phyloP scores from a whole-genome alignment of 2,113 vertebrate genomes.

The Synchiropus splendidus region DNA sequence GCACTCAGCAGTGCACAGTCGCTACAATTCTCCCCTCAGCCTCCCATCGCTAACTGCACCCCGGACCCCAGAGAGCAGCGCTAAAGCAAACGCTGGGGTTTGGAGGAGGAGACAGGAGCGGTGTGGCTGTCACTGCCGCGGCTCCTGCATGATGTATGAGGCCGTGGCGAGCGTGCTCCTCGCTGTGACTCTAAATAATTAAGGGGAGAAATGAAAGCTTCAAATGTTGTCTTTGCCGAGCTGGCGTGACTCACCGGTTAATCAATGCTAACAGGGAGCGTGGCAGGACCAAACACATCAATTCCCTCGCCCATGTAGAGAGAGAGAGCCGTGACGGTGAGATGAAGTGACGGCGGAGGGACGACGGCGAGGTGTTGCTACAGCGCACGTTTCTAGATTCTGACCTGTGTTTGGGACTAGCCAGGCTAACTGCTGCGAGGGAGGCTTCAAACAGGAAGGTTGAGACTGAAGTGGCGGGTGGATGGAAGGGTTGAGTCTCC shows the following conservation, averaged over 20 bases:
- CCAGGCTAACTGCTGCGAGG: not conserved
- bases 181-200: slow-evolving; percentile 48
- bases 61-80: slow-evolving; percentile 22
- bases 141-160: slow-evolving; percentile 52
- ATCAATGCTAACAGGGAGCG: slow-evolving; percentile 50
- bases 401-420: no score
- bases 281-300: slow-evolving; percentile 46
- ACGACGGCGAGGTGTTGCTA: no score
- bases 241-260: slow-evolving; percentile 35
- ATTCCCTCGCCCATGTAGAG: slow-evolving; percentile 22
- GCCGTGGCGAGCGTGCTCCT: slow-evolving; percentile 16
- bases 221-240: slow-evolving; percentile 35
- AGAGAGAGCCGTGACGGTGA: not conserved
- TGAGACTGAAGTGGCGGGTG: no score
- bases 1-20: slow-evolving; percentile 44
- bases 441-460: no score
- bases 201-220: slow-evolving; percentile 40
- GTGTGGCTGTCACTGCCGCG: slow-evolving; percentile 28
- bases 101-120: slow-evolving; percentile 4
- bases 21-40: slow-evolving; percentile 44
- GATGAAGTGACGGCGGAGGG: no score
- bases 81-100: slow-evolving; percentile 32
- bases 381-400: no score
- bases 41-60: slow-evolving; percentile 35
- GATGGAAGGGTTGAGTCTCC: no score